Evolutionary conservation across 2,113 vertebrate species (phyloP), one percentile per base, ranked within the genome.

Genomic region (Epinephelus moara): DNA sequence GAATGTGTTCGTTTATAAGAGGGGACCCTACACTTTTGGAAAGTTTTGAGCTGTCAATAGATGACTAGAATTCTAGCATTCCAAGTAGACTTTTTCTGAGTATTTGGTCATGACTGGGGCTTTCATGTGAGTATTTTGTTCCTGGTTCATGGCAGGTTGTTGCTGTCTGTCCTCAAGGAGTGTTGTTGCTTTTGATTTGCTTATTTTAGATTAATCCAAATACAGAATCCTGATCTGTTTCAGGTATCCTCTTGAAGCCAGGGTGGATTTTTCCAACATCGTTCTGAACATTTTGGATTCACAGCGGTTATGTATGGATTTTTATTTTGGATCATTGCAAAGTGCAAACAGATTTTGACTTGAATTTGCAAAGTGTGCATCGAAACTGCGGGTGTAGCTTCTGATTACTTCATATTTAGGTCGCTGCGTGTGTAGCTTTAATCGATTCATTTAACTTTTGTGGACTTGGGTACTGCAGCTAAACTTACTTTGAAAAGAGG

Each of bases 401-500:
- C 33, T 37, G 33, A 7, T 37, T 6, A 37, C 33, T 37, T 6
- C 6, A 6, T 37, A 7, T 37, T 37, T 7, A 37, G 5, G 33
- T 37, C 33, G 47, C 27, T 59, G 27, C 64, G 6, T 37, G 6
- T 37, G 33, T 37, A 37, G 33, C 33, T 37, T 37, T 37, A 21
- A 23, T 4, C 14, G 14, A n/a, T 70, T 37, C 33, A 2, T 49
- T 0, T 6, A 61, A 12, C n/a, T 77, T 15, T 1, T 4, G 10
- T 25, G 64, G 7, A 13, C 27, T 17, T 27, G 27, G 7, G 18
- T 17, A 0, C 5, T 15, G 64, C 33, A 18, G 42, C 13, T 55
- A 33, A 80, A 97, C 97, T 93, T 91, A 99, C 98, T 95, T 96
- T 96, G 83, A 70, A 94, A 84, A 27, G 95, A 92, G 82, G 97